phyloP scores from a whole-genome alignment of 2,797 vertebrate genomes.

The Enteromius mattozi region DNA sequence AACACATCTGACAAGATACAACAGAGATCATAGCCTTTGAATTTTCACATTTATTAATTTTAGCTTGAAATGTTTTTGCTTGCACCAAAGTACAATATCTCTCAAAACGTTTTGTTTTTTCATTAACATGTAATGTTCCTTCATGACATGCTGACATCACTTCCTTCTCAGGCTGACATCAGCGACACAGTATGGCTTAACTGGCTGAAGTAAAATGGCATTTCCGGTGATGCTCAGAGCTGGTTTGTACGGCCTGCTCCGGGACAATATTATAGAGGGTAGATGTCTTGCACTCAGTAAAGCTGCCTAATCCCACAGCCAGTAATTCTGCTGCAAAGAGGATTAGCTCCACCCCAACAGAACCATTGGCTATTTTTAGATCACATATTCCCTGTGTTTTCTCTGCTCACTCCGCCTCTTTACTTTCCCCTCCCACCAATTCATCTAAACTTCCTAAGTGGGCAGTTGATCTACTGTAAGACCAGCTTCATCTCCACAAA shows the following conservation, averaged over 20 bases:
- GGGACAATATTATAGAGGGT: constrained; percentile 78
- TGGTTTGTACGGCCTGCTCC: constrained; percentile 69
- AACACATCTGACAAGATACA: not conserved
- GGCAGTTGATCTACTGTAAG: not conserved
- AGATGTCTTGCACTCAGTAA: constrained; percentile 79
- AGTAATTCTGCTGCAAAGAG: constrained; percentile 89
- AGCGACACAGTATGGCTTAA: not conserved
- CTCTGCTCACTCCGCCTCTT: constrained; percentile 65
- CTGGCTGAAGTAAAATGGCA: not conserved
- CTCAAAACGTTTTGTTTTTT: not conserved
- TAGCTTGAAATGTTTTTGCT: not conserved
- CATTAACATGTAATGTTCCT: not conserved
- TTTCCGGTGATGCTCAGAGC: constrained; percentile 45
- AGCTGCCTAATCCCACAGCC: constrained; percentile 87
- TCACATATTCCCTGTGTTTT: constrained; percentile 68
- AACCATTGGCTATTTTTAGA: constrained; percentile 91
- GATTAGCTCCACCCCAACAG: constrained; percentile 89
- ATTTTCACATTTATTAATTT: not conserved
- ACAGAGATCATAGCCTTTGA: not conserved
- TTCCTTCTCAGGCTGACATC: not conserved
- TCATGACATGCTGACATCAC: not conserved
- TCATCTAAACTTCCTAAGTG: constrained; percentile 25
- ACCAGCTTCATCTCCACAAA: not conserved
- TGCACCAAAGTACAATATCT: not conserved
- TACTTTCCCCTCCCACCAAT: constrained; percentile 53